Percentiles rank a stretch among this genome's conserved stretches.
Evolutionary conservation across 2,888 invertebrate species (phyloP).

Genomic region (Scrobipalpa atriplicella): DNA sequence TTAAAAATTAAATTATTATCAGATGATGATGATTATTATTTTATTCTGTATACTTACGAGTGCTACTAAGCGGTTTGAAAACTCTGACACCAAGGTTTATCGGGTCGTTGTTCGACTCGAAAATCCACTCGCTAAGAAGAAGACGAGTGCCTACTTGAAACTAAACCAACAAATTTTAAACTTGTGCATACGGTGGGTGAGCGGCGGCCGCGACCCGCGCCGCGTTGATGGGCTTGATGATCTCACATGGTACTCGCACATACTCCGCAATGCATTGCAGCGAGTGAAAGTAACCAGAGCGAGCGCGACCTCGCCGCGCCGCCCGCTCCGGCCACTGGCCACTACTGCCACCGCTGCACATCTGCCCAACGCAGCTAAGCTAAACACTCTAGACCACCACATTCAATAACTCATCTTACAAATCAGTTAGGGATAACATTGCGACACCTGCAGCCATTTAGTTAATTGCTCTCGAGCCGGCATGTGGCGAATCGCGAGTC

Average conservation of each 20-base stretch:
- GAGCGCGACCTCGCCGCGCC: no score
- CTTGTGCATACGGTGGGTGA: background rate
- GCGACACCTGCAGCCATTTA: conserved; percentile 26
- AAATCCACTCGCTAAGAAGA: no score
- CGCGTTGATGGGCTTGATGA: background rate
- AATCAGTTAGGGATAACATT: conserved; percentile 32
- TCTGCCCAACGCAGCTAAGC: background rate
- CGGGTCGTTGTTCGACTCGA: no score
- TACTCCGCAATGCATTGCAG: background rate
- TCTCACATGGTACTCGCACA: background rate
- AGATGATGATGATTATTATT: no score
- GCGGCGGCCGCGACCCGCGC: conserved; percentile 1
- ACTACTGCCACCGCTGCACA: no score
- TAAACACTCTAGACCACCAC: conserved; percentile 26
- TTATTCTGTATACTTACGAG: no score
- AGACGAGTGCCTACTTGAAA: background rate
- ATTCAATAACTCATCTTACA: conserved; percentile 25
- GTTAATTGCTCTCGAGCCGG: conserved; percentile 27
- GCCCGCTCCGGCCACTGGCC: background rate
- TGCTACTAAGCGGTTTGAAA: no score
- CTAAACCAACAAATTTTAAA: background rate
- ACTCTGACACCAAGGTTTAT: no score
- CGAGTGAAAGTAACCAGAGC: no score
- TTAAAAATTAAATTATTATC: no score
- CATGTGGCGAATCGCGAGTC: conserved; percentile 27